Percentiles rank a stretch among this genome's conserved stretches.
Evolutionary conservation across 1,140 invertebrate species (phyloP).

Genomic region (Ylistrum balloti): DNA sequence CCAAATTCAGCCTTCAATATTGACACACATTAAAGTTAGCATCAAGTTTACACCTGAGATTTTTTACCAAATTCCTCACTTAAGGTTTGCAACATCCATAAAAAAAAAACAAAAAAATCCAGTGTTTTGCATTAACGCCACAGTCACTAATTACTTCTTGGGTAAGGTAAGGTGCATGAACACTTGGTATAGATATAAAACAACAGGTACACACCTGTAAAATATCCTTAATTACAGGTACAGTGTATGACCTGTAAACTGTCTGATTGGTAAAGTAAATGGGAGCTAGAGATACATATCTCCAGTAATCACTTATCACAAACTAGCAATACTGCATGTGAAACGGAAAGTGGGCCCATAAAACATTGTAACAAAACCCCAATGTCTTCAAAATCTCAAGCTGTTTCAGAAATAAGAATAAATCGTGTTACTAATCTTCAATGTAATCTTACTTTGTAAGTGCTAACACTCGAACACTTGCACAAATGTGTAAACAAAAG

Average conservation of each 20-base stretch:
- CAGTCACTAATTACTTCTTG: no score
- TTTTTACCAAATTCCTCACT: background rate
- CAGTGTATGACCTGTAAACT: background rate
- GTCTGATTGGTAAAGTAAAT: background rate
- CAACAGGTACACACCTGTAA: no score
- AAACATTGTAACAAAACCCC: background rate
- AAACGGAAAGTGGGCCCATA: background rate
- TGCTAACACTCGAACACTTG: background rate
- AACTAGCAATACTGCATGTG: background rate
- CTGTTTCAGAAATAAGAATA: constrained; percentile 11
- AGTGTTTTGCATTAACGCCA: no score
- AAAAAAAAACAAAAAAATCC: background rate
- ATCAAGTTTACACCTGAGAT: no score
- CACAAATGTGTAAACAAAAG: constrained; percentile 34
- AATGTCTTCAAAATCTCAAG: background rate
- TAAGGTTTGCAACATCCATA: background rate
- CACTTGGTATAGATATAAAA: no score
- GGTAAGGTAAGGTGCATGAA: no score
- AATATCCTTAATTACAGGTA: constrained; percentile 6
- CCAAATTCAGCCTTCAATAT: background rate
- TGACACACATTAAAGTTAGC: background rate
- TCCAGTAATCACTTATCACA: background rate
- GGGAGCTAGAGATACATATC: background rate
- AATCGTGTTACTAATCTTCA: background rate
- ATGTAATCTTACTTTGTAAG: background rate